Base-by-base conservation (phyloP, 35 echinoderm and acorn worm genomes). In the Apostichopus parvimensis region DNA sequence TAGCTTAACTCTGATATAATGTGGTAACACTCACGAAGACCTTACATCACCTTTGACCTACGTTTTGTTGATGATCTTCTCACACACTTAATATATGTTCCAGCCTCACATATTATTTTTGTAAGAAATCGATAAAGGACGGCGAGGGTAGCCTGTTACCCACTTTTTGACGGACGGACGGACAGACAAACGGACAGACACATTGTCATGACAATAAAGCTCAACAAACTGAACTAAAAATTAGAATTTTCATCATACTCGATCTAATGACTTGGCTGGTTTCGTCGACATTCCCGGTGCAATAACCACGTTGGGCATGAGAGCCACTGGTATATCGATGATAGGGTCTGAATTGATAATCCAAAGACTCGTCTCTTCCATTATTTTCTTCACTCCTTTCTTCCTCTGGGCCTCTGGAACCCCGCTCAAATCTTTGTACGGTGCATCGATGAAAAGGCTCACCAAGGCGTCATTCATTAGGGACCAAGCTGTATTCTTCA, bases 251-350 rank as follows among this genome's bases (percentile, higher is more conserved):
- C 71, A 75, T 14, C n/a, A 34, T 88, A 88, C 86, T 18, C 72
- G 7, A 24, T 26, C 57, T 60, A 92, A 71, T 4, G 91, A 57
- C 22, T 53, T 25, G 13, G 79, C 77, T 83, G 91, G 78, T 24
- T 72, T 78, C 5, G 91, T 84, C 4, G 80, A 56, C 59, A 92
- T 81, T 18, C 91, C 91, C 4, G 66, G 21, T 5, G 80, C 73
- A 56, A 53, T 17, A 24, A 92, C 53, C 34, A 92, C 55, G 66
- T 92, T 81, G 0, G 91, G 91, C 91, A 92, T 92, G 4, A 92
- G 56, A 5, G 91, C 17, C 17, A 53, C 78, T 26, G 91, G 91
- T 62, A 92, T 68, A 23, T 92, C 91, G 65, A 82, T 82, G 20
- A 75, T 82, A 11, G 80, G 80, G 52, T 92, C 91, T 25, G 80